Conservation (phyloP, 1,140 invertebrate genomes). For the Scaptomyza graminum region DNA sequence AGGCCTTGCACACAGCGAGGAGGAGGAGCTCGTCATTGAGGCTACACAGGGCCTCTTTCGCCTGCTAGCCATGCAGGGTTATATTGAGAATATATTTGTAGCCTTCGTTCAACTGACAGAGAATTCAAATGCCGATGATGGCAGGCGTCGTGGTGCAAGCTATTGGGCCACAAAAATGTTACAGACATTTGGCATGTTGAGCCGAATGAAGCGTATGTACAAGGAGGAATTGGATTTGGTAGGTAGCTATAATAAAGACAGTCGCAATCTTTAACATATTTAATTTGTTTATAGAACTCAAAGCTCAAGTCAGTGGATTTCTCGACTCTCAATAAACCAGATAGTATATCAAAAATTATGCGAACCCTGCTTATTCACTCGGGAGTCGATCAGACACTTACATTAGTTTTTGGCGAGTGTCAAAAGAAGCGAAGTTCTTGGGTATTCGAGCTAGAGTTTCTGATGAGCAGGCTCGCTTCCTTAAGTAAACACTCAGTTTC, state of each 20-base stretch:
- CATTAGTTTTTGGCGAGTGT: slow-evolving; percentile 69
- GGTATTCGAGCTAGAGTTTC: slow-evolving; percentile 66
- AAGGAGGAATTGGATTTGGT: slow-evolving; percentile 74
- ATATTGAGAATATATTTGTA: slow-evolving; percentile 68
- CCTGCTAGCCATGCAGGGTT: slow-evolving; percentile 64
- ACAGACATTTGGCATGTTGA: slow-evolving; percentile 63
- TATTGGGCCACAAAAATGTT: slow-evolving; percentile 75
- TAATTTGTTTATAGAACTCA: slow-evolving; percentile 41
- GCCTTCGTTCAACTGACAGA: slow-evolving; percentile 63
- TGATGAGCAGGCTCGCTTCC: slow-evolving; percentile 42
- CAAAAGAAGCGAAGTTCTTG: slow-evolving; percentile 60
- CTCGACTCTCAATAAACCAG: slow-evolving; percentile 46
- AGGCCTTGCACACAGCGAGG: slow-evolving; percentile 23
- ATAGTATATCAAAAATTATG: slow-evolving; percentile 56
- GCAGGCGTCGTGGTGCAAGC: slow-evolving; percentile 54
- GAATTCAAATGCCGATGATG: slow-evolving; percentile 37
- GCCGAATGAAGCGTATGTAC: slow-evolving; percentile 74
- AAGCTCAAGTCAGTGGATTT: slow-evolving; percentile 56
- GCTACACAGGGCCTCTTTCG: slow-evolving; percentile 67
- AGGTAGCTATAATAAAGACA: neutral
- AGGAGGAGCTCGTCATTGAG: slow-evolving; percentile 53
- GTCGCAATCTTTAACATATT: neutral
- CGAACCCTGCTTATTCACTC: slow-evolving; percentile 59
- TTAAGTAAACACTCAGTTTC: slow-evolving; percentile 54
- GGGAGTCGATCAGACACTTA: slow-evolving; percentile 55